These are phyloP conservation scores for Chelonus insularis DNA, from an alignment of 1,140 invertebrate genomes.

Conservation along the genomic window DNA sequence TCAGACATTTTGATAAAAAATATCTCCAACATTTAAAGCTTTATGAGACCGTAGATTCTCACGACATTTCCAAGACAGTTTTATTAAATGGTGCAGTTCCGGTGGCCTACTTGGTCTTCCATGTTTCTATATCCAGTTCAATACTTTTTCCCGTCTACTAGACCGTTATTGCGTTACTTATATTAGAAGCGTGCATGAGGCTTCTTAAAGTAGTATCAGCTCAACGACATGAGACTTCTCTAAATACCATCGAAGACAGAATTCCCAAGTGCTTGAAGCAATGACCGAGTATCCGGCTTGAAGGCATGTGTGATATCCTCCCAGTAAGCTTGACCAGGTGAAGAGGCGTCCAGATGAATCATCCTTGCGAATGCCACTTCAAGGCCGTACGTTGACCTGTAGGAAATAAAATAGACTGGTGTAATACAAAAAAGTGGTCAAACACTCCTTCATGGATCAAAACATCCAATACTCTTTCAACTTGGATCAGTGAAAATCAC, in stretches of 20 bases:
- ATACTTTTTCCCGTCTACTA: constrained; percentile 4
- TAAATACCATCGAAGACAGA: background rate
- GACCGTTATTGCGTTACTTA: constrained; percentile 12
- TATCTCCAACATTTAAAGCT: too few relatives aligned
- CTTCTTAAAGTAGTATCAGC: background rate
- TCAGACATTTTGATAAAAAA: too few relatives aligned
- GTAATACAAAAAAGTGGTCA: background rate
- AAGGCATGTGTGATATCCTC: background rate
- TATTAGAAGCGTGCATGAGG: background rate
- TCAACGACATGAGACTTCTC: background rate
- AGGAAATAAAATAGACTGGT: background rate
- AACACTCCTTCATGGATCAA: background rate
- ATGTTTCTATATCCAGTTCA: background rate
- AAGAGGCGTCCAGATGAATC: constrained; percentile 4
- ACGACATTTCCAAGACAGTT: too few relatives aligned
- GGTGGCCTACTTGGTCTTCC: constrained; percentile 5
- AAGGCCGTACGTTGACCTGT: constrained; percentile 2
- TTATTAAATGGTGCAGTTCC: background rate
- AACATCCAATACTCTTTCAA: background rate
- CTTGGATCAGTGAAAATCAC: too few relatives aligned
- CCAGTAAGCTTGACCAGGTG: background rate
- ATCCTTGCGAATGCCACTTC: constrained; percentile 4
- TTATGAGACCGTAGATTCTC: too few relatives aligned
- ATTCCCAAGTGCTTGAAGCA: background rate
- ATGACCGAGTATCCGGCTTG: constrained; percentile 3